Evolutionary conservation across 2,113 vertebrate genomes (phyloP).

Genomic region (Cepphus grylle): DNA sequence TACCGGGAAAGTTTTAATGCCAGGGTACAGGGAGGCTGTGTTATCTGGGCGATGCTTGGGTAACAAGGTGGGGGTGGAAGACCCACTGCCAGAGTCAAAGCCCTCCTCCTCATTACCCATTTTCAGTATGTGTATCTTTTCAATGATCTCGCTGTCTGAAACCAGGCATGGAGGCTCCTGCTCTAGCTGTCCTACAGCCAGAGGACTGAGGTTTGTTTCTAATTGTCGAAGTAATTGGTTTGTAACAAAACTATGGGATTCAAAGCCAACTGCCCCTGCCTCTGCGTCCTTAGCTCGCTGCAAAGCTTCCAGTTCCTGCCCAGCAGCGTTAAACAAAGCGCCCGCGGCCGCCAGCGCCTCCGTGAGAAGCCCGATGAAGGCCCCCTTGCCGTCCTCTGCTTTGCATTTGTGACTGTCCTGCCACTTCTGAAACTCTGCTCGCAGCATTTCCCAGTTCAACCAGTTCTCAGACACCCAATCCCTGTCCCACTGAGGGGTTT

Average conservation of each 20-base stretch:
- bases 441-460: background rate
- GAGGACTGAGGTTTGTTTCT: background rate
- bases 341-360: background rate
- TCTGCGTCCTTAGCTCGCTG: background rate
- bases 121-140: background rate
- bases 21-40: background rate
- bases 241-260: background rate
- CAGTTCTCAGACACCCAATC: background rate
- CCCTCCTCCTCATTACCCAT: background rate
- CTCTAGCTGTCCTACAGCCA: background rate
- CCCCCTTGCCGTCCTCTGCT: background rate
- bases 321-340: background rate
- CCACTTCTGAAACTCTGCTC: background rate
- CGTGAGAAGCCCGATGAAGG: background rate
- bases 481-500: background rate
- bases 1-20: accelerated
- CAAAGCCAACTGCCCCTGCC: background rate
- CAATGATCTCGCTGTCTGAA: background rate
- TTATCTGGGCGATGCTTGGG: accelerated
- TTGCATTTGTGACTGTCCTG: background rate
- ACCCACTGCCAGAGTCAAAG: background rate
- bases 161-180: background rate
- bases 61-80: background rate
- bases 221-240: background rate
- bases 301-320: background rate